These are phyloP conservation scores for Danio aesculapii DNA, from an alignment of 2,797 vertebrate species.

Conservation along the genomic window DNA sequence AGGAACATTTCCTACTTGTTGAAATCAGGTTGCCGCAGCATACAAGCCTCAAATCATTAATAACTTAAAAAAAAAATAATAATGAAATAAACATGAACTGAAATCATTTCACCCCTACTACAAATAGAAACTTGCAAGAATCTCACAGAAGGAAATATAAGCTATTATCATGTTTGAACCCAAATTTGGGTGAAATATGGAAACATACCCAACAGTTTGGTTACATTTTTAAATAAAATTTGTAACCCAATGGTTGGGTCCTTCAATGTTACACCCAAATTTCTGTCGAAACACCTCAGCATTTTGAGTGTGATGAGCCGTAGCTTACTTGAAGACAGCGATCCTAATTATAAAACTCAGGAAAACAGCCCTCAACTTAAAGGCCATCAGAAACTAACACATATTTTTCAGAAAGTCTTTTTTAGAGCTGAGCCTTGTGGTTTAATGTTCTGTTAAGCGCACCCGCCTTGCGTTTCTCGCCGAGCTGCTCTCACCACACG, in stretches of 20 bases:
- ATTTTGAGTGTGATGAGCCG: not conserved
- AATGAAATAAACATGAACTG: not conserved
- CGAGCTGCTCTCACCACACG: conserved; percentile 34
- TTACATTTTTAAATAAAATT: too few species aligned
- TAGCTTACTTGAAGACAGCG: not conserved
- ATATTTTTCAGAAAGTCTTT: conserved; percentile 36
- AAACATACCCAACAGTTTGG: too few species aligned
- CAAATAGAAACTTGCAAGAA: not conserved
- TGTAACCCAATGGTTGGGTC: too few species aligned
- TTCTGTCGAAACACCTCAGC: not conserved
- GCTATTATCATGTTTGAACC: not conserved
- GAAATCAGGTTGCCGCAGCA: too few species aligned
- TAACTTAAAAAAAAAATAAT: not conserved
- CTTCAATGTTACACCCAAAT: too few species aligned
- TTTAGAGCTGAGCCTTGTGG: conserved; percentile 47
- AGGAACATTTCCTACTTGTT: too few species aligned
- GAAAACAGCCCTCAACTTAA: conserved; percentile 8
- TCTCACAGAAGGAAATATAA: not conserved
- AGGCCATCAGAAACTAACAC: conserved; percentile 40
- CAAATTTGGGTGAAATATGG: not conserved
- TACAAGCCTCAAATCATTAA: not conserved
- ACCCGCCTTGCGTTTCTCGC: conserved; percentile 24
- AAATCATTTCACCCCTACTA: not conserved
- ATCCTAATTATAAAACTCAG: conserved; percentile 23
- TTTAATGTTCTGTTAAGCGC: conserved; percentile 46